phyloP scores from a whole-genome alignment of 2,888 invertebrate genomes.

The Drosophila niveifrons region DNA sequence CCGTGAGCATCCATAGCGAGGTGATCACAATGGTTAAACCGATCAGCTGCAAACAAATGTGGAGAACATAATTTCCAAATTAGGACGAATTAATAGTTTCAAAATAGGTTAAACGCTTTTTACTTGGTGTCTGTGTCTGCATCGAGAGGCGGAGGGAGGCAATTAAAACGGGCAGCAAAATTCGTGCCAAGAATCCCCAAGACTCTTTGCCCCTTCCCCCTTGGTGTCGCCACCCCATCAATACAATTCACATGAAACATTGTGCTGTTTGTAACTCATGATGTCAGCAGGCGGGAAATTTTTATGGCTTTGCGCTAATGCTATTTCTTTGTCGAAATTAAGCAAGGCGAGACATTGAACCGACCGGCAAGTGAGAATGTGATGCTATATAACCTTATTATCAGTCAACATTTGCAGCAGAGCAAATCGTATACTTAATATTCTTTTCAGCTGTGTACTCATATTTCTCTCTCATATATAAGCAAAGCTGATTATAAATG shows the following conservation, averaged over 20 bases:
- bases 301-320: conserved; percentile 17
- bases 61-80: background rate
- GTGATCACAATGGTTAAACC: conserved; percentile 90
- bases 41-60: conserved; percentile 87
- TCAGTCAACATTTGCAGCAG: conserved; percentile 1
- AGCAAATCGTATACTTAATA: conserved; percentile 7
- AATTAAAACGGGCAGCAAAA: conserved; percentile 59
- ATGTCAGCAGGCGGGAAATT: conserved; percentile 62
- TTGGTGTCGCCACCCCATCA: background rate
- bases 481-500: conserved; percentile 17
- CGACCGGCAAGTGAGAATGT: conserved; percentile 7
- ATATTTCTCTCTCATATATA: conserved; percentile 2
- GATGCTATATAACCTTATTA: conserved; percentile 32
- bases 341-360: conserved; percentile 42
- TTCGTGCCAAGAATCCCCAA: conserved; percentile 43
- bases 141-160: conserved; percentile 22
- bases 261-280: conserved; percentile 51
- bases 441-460: conserved; percentile 34
- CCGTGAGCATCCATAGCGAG: conserved; percentile 92
- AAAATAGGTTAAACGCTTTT: conserved; percentile 1
- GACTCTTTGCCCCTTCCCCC: conserved; percentile 1
- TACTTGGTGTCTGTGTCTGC: conserved; percentile 22
- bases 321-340: conserved; percentile 39
- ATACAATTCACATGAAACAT: conserved; percentile 37
- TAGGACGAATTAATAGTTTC: background rate